Conservation (phyloP, 1,140 invertebrate species). For the Drosophila takahashii region DNA sequence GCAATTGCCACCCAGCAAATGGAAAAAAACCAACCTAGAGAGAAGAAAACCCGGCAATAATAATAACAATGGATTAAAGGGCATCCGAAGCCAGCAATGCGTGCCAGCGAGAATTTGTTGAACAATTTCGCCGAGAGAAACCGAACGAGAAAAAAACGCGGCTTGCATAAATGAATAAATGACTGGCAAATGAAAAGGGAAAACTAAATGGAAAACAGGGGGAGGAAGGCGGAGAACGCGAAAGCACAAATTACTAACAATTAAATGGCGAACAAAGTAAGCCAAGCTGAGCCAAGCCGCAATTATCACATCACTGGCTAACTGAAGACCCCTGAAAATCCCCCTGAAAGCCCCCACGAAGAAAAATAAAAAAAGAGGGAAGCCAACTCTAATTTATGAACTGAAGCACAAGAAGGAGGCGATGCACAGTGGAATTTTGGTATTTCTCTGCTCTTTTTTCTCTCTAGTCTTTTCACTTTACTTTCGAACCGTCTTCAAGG, state of each 20-base stretch:
- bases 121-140: constrained; percentile 74
- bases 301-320: constrained; percentile 79
- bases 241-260: constrained; percentile 80
- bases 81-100: constrained; percentile 73
- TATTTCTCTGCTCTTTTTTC: constrained; percentile 35
- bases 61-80: constrained; percentile 59
- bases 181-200: constrained; percentile 73
- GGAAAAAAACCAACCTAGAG: constrained; percentile 6
- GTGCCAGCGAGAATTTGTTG: constrained; percentile 81
- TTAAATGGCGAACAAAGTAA: constrained; percentile 83
- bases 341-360: neutral
- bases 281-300: constrained; percentile 70
- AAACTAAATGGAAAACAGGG: constrained; percentile 50
- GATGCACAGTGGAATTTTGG: constrained; percentile 37
- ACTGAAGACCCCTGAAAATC: constrained; percentile 20
- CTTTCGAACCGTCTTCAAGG: constrained; percentile 54
- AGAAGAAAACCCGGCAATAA: constrained; percentile 15
- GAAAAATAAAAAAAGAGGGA: neutral
- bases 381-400: constrained; percentile 79
- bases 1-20: constrained; percentile 68
- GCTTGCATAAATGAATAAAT: constrained; percentile 55
- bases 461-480: constrained; percentile 59
- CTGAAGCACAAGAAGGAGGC: constrained; percentile 41
- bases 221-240: constrained; percentile 1
- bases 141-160: constrained; percentile 41